phyloP scores from a whole-genome alignment of 2,113 vertebrate genomes.

The Promerops cafer region DNA sequence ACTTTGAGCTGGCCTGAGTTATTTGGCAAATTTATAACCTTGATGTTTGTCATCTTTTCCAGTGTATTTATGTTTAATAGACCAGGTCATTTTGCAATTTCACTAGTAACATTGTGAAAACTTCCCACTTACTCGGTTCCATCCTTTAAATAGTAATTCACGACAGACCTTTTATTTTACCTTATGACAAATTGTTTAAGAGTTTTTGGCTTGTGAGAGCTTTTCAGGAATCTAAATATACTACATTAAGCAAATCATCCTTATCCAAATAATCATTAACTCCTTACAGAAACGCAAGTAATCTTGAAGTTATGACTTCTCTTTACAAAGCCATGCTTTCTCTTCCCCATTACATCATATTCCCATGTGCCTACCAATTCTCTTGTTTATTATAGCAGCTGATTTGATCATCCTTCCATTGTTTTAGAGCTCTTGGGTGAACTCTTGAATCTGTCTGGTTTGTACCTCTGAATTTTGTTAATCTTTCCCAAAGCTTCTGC shows the following conservation, averaged over 20 bases:
- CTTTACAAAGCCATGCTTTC: not conserved
- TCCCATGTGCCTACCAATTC: not conserved
- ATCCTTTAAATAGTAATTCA: not conserved
- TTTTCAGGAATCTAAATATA: conserved; percentile 35
- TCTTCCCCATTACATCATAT: not conserved
- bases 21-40: not conserved
- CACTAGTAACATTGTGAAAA: not conserved
- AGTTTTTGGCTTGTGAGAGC: not conserved
- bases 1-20: not conserved
- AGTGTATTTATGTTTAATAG: not conserved
- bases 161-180: conserved; percentile 15
- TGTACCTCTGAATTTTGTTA: not conserved
- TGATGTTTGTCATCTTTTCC: not conserved
- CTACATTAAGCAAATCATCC: conserved; percentile 4
- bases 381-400: conserved; percentile 23
- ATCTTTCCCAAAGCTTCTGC: not conserved
- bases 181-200: conserved; percentile 22
- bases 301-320: not conserved
- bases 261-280: conserved; percentile 44
- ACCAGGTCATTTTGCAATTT: not conserved
- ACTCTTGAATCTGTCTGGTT: not conserved
- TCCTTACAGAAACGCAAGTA: not conserved
- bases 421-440: not conserved
- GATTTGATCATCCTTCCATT: conserved; percentile 17
- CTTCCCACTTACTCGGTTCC: not conserved